phyloP scores from a whole-genome alignment of 1,140 invertebrate genomes.

The Metopolophium dirhodum region DNA sequence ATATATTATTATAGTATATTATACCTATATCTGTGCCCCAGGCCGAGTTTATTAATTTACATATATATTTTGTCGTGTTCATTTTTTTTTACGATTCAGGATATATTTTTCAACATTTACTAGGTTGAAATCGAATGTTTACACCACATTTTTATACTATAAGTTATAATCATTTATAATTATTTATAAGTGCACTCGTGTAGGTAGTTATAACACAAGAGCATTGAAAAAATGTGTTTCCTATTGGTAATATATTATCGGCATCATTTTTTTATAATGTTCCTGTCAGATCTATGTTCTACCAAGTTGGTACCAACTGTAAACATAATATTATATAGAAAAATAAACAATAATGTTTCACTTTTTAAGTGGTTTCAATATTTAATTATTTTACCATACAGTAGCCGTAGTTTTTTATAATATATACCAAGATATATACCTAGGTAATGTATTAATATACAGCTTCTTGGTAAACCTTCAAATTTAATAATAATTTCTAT shows the following conservation, averaged over 20 bases:
- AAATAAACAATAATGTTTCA: neutral
- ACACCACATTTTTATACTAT: neutral
- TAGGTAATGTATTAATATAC: neutral
- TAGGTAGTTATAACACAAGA: neutral
- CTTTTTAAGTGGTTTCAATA: neutral
- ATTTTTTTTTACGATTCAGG: neutral
- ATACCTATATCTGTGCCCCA: too few relatives aligned
- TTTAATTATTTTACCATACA: constrained; percentile 19
- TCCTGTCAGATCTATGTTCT: neutral
- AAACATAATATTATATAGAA: neutral
- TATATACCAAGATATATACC: too few relatives aligned
- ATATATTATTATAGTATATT: too few relatives aligned
- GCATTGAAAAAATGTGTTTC: neutral
- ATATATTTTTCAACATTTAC: neutral
- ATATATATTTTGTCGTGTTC: neutral
- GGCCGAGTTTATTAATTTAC: too few relatives aligned
- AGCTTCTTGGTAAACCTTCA: neutral
- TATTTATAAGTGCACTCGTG: neutral
- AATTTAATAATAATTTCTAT: neutral
- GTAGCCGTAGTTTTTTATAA: neutral
- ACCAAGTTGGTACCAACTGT: neutral
- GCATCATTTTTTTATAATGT: neutral
- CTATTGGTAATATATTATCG: neutral
- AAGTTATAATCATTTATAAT: neutral
- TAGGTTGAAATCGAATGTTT: neutral